Evolutionary conservation across 2,888 invertebrate species (phyloP).

Genomic region (Leptopilina drosophilae): DNA sequence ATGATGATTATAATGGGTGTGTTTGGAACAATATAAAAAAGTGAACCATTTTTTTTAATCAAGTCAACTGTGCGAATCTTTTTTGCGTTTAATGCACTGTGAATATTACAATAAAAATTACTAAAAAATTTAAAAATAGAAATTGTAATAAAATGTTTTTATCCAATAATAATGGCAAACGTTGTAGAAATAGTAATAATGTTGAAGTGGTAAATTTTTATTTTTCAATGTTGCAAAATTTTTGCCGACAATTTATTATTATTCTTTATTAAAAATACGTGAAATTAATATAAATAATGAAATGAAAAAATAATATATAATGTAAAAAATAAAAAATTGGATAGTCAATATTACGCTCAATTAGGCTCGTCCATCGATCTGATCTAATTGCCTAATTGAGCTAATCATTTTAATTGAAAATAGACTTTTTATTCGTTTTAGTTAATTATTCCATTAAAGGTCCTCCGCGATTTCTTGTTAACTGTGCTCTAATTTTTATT

Average conservation of each 20-base stretch:
- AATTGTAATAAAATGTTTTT: too few species aligned
- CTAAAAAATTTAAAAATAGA: too few species aligned
- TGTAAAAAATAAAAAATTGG: background rate
- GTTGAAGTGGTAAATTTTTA: too few species aligned
- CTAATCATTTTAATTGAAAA: conserved; percentile 14
- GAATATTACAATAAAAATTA: background rate
- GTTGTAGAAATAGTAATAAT: too few species aligned
- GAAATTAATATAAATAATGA: background rate
- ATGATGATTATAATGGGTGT: conserved; percentile 27
- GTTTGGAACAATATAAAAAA: conserved; percentile 10
- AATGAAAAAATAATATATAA: background rate
- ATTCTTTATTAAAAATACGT: too few species aligned
- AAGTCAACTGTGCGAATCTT: conserved; percentile 33
- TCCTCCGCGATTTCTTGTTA: conserved; percentile 17
- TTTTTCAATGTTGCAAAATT: too few species aligned
- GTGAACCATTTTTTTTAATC: background rate
- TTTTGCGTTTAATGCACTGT: background rate
- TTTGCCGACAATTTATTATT: background rate
- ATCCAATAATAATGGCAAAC: too few species aligned
- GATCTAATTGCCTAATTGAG: conserved; percentile 23
- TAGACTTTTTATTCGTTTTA: conserved; percentile 13
- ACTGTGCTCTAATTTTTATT: background rate
- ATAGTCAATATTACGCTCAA: background rate
- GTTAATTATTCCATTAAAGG: conserved; percentile 17
- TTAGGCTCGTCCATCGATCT: conserved; percentile 7